phyloP scores from a whole-genome alignment of 2,113 vertebrate genomes.

The Pterophyllum scalare region DNA sequence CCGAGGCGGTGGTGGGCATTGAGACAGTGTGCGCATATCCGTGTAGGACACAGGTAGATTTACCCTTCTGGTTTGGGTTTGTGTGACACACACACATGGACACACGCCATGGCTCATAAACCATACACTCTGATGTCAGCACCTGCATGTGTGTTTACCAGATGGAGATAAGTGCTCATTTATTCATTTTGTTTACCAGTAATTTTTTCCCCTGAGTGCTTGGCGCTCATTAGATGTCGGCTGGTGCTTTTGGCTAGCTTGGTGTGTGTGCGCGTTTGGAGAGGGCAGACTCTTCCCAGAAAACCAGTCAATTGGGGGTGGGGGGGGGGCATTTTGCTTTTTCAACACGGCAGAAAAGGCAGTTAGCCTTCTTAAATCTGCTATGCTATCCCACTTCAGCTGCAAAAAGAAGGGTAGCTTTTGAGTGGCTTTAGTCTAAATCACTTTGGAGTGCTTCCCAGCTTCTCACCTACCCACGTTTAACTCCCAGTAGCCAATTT shows the following conservation, averaged over 20 bases:
- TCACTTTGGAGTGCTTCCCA: conserved; percentile 57
- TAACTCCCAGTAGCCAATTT: conserved; percentile 44
- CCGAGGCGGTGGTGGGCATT: conserved; percentile 16
- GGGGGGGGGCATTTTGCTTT: not conserved
- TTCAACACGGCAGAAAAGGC: conserved; percentile 22
- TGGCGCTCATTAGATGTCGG: conserved; percentile 40
- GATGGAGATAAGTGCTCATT: conserved; percentile 60
- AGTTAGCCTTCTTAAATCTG: conserved; percentile 44
- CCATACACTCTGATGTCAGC: conserved; percentile 43
- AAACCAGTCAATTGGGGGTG: not conserved
- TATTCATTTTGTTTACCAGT: conserved; percentile 59
- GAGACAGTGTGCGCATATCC: conserved; percentile 26
- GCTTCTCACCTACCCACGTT: conserved; percentile 43
- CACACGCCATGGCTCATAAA: conserved; percentile 24
- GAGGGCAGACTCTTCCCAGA: conserved; percentile 17
- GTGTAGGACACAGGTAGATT: conserved; percentile 29
- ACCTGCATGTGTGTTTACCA: conserved; percentile 59
- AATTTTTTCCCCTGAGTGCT: conserved; percentile 26
- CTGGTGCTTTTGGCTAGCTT: conserved; percentile 38
- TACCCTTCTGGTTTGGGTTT: conserved; percentile 9
- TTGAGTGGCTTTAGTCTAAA: conserved; percentile 54
- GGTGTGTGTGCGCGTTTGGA: conserved; percentile 10
- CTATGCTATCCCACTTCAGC: conserved; percentile 41
- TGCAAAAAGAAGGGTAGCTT: conserved; percentile 35
- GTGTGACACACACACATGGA: not conserved